Evolutionary conservation across 2,113 vertebrate species (phyloP), one percentile per base, ranked within the genome.

Genomic region (Labeo catla): DNA sequence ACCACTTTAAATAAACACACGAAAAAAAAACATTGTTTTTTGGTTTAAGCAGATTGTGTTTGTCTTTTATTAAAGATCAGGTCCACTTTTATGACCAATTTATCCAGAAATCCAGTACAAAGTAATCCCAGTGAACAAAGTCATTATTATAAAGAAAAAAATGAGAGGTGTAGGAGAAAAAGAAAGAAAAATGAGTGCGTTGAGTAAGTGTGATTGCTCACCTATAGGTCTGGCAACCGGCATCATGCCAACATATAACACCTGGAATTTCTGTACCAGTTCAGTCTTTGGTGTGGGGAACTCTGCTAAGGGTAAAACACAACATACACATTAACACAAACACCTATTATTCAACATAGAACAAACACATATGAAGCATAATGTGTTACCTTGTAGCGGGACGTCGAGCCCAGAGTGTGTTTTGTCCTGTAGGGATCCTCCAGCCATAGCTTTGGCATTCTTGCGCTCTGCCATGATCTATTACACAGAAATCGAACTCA

Each of bases 261-360:
- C 97, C 23, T 97, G 97, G 91, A 99, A 99, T 89, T 96, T 99
- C 96, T 99, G 98, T 7, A 99, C 98, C 94, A 99, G 93, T 92
- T 99, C 98, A 0, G 97, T 99, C 96, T 99, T 99, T 95, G 98
- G 97, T 91, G 98, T 99, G 92, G 98, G 98, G 87, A 99, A 99
- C 95, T 99, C 98, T 97, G 98, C 95, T 93, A 88, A 94, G 89
- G 85, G 86, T 81, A 47, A 85, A n/a, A 81, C 13, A 72, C 5
- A 82, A 68, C 52, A 49, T 45, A 86, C 45, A 79, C 36, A 83
- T n/a, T 21, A 61, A 54, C n/a, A 54, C 61, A 82, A 43, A 78
- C 50, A 84, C 34, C 45, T n/a, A 63, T 52, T 54, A 19, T 23
- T 36, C 23, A 52, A 73, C 66, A 81, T 23, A 43, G 43, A 50